These are phyloP conservation scores for Arctocebus calabarensis DNA, from an alignment of 2,797 vertebrate genomes.

Conservation along the genomic window DNA sequence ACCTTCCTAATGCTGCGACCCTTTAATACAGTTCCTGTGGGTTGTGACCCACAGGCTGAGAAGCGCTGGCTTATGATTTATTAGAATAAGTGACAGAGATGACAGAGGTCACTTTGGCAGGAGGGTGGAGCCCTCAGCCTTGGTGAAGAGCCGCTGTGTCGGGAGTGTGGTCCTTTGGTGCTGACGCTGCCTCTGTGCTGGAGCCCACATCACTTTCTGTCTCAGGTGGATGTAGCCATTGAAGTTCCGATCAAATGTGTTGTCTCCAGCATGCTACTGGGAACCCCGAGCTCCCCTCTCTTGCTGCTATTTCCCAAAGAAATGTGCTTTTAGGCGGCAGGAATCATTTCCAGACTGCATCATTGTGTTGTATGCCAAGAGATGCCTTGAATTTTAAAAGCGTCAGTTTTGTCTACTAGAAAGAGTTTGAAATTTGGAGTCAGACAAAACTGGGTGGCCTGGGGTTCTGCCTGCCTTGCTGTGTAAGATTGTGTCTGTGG, in stretches of 20 bases:
- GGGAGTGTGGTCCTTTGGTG: not conserved
- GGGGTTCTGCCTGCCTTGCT: not conserved
- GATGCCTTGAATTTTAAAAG: constrained; percentile 27
- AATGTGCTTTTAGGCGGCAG: not conserved
- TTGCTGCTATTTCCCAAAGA: not conserved
- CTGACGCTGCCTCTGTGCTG: rapidly evolving
- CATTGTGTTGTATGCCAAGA: not conserved
- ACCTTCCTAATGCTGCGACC: no score
- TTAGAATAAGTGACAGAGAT: not conserved
- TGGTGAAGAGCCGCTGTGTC: not conserved
- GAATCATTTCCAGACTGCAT: constrained; percentile 17
- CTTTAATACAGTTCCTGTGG: no score
- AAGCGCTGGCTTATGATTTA: not conserved
- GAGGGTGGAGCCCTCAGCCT: not conserved
- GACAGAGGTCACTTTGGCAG: not conserved
- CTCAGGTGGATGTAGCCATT: rapidly evolving
- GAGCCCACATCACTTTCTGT: not conserved
- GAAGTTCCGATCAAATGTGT: not conserved
- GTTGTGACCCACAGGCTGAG: no score
- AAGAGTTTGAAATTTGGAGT: not conserved
- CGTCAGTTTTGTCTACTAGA: not conserved
- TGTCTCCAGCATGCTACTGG: not conserved
- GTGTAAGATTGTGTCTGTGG: not conserved
- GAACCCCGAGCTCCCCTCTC: not conserved
- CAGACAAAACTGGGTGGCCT: not conserved